These are phyloP conservation scores for Hassar affinis DNA, from an alignment of 2,113 vertebrate species.

Conservation along the genomic window DNA sequence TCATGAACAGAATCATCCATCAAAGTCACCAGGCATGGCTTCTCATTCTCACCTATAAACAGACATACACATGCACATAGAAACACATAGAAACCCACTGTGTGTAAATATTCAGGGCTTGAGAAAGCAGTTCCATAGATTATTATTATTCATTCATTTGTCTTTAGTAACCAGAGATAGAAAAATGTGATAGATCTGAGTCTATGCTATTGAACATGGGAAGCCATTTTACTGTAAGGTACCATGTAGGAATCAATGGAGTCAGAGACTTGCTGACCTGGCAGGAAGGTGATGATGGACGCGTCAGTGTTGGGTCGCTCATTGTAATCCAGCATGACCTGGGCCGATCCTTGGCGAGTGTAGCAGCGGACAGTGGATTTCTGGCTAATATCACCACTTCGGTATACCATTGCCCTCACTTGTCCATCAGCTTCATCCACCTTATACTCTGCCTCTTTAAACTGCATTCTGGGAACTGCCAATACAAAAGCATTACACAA, in stretches of 20 bases:
- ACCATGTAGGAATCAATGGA: neutral
- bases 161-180: neutral
- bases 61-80: neutral
- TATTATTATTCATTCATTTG: neutral
- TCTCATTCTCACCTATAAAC: constrained; percentile 78
- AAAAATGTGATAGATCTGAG: neutral
- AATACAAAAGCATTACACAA: constrained; percentile 5
- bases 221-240: neutral
- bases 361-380: constrained; percentile 73
- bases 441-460: constrained; percentile 71
- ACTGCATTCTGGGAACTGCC: constrained; percentile 78
- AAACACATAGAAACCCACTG: neutral
- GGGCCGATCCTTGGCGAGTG: constrained; percentile 79
- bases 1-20: constrained; percentile 78
- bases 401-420: constrained; percentile 69
- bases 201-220: neutral
- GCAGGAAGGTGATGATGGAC: constrained; percentile 73
- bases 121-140: neutral
- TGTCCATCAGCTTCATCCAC: constrained; percentile 76
- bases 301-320: constrained; percentile 79
- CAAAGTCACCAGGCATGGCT: constrained; percentile 74
- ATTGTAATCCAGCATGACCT: constrained; percentile 79
- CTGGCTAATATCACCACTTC: constrained; percentile 73
- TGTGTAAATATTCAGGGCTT: neutral
- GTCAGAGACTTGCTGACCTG: constrained; percentile 64